phyloP scores from a whole-genome alignment of 2,113 vertebrate genomes.

The Pachycephala philippinensis region DNA sequence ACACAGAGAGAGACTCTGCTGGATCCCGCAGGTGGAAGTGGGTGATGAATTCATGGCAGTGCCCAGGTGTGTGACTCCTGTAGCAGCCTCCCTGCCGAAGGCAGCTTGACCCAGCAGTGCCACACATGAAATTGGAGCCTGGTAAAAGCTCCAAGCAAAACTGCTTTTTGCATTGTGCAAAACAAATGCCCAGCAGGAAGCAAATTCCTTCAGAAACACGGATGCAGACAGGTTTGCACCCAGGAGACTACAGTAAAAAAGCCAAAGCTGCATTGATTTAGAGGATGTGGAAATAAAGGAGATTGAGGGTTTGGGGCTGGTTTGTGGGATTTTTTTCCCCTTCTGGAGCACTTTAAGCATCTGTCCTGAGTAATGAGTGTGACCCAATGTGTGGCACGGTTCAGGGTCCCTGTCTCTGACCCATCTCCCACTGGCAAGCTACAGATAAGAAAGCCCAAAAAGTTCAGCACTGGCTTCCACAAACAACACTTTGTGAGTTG shows the following conservation, averaged over 20 bases:
- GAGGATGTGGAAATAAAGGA: not conserved
- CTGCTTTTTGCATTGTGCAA: not conserved
- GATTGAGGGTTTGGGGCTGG: rapidly evolving
- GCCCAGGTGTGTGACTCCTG: not conserved
- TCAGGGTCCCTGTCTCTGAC: not conserved
- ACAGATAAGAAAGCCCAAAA: not conserved
- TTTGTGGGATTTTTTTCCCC: not conserved
- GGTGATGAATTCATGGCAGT: not conserved
- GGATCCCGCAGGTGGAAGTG: not conserved
- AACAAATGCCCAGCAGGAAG: not conserved
- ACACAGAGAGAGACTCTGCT: not conserved
- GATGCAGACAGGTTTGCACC: not conserved
- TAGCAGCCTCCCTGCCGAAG: not conserved
- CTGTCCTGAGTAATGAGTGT: rapidly evolving
- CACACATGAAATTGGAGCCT: not conserved
- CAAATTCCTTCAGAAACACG: not conserved
- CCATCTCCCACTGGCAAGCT: not conserved
- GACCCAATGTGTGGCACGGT: not conserved
- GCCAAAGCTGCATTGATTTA: not conserved
- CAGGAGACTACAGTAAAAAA: not conserved
- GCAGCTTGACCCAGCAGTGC: not conserved
- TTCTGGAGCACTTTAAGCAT: not conserved
- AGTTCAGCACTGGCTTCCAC: not conserved
- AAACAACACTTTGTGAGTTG: rapidly evolving
- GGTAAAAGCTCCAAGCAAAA: not conserved